Percentiles rank a stretch among this genome's conserved stretches.
Conservation (phyloP, 2,113 vertebrate genomes). For the Ciconia maguari region DNA sequence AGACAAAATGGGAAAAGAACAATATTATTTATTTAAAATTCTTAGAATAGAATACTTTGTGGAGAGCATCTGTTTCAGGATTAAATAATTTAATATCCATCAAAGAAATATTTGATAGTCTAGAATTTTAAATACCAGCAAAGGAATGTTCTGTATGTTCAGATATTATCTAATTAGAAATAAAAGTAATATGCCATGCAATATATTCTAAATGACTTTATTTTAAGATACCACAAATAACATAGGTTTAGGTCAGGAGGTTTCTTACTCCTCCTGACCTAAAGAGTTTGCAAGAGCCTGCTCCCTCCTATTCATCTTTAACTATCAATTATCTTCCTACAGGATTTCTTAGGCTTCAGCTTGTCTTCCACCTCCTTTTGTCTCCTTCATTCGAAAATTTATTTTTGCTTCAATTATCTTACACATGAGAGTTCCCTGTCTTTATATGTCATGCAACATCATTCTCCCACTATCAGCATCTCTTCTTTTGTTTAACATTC, state of each 20-base stretch:
- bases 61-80: background rate
- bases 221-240: background rate
- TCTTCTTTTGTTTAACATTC: background rate
- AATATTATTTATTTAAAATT: conserved; percentile 26
- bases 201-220: background rate
- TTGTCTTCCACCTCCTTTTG: background rate
- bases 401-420: background rate
- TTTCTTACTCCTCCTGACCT: background rate
- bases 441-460: background rate
- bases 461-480: background rate
- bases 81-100: conserved; percentile 17
- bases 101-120: background rate
- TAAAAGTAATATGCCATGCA: background rate
- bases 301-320: background rate
- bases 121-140: background rate
- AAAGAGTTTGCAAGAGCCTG: background rate
- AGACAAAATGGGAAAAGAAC: background rate
- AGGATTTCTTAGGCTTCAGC: background rate
- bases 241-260: background rate
- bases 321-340: background rate
- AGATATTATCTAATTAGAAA: background rate
- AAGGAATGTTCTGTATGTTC: background rate
- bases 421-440: background rate
- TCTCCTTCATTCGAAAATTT: background rate
- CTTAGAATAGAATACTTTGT: background rate